Base-by-base conservation (phyloP, 2,113 vertebrate species). In the Tachycineta bicolor region DNA sequence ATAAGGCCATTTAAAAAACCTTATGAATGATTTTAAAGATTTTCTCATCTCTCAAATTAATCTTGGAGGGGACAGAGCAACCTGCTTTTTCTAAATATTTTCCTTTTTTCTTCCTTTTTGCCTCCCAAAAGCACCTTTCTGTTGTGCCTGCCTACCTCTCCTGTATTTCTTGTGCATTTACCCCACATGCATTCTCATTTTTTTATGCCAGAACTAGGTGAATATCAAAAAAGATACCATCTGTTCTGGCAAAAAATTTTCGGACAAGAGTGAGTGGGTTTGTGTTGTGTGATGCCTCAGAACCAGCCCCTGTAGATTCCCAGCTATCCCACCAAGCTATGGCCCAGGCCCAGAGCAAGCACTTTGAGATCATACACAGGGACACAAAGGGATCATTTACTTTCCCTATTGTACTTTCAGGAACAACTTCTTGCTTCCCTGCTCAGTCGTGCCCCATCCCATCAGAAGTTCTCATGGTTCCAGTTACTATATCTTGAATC, bases 291-390 rank as follows among this genome's bases (percentile, higher is more conserved):
- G 34, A 11, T 73, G 41, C n/a, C 24, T 69, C 24, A 28, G 34
- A 75, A 17, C 6, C 33, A 79, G 70, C 8, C 14, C 34, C 53
- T 0, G 0, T 10, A 44, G 49, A 11, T 83, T 39, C 26, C 28
- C 56, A 53, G 70, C 9, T 39, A 31, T 55, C 43, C 62, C 3
- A 2, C 17, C 47, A 41, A 63, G 17, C 47, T 1, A 3, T 7
- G 46, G 64, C 50, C 31, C 1, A 1, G 3, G 22, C n/a, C 47
- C 65, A 34, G 47, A 28, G n/a, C 0, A 0, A 14, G 29, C 19
- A 37, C 23, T 1, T 21, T 50, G 41, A 44, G 56, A 71, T 56
- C 37, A 22, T 25, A 59, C 0, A 1, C 6, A 2, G 20, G 14
- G 8, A 49, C 53, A 71, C 18, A 59, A 71, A 90, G 43, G 41